Percentiles rank a stretch among this genome's conserved stretches.
Conservation (phyloP, 2,113 vertebrate genomes). For the Laterallus jamaicensis region DNA sequence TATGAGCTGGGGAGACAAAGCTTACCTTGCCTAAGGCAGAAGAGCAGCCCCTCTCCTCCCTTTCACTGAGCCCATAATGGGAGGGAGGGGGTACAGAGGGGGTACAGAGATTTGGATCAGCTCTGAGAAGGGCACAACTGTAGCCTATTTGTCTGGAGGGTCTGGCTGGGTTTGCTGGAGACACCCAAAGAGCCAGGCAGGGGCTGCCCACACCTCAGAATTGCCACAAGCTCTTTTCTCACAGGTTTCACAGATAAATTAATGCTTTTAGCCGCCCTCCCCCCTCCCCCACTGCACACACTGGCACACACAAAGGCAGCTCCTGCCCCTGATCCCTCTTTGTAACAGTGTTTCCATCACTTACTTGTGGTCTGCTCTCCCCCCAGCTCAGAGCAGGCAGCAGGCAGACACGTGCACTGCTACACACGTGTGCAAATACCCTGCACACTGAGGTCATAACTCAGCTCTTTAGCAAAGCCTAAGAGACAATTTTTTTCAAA, state of each 20-base stretch:
- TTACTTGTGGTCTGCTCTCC: fast-evolving
- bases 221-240: background rate
- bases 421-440: background rate
- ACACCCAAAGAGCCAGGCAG: background rate
- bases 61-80: background rate
- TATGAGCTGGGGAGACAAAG: background rate
- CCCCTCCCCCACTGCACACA: background rate
- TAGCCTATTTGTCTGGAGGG: background rate
- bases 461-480: background rate
- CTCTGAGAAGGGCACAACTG: background rate
- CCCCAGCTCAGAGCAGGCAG: fast-evolving
- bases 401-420: background rate
- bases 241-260: background rate
- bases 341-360: background rate
- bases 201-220: background rate
- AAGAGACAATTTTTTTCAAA: background rate
- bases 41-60: background rate
- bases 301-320: background rate
- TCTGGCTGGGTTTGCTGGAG: background rate
- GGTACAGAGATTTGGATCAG: too few species aligned
- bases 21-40: background rate
- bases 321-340: background rate
- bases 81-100: too few species aligned
- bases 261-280: background rate
- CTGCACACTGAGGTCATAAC: fast-evolving